phyloP scores from a whole-genome alignment of 2,113 vertebrate species.

The Leptobrachium ailaonicum region DNA sequence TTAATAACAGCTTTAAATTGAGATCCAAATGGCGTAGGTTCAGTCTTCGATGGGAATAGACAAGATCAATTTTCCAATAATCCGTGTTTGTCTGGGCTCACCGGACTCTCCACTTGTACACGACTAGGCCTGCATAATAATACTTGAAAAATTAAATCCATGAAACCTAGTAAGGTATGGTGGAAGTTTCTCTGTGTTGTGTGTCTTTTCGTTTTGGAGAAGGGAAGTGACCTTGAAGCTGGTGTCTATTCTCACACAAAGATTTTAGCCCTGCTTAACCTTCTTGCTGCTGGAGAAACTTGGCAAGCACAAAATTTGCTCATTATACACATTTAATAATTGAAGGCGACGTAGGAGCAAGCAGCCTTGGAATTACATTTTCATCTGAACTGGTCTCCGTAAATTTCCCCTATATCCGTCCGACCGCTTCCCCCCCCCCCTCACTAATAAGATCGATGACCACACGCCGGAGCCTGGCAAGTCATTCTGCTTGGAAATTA shows the following conservation, averaged over 20 bases:
- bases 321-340: background rate
- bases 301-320: background rate
- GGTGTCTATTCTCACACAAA: background rate
- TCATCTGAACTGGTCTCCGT: constrained; percentile 63
- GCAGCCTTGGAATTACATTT: constrained; percentile 64
- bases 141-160: too few species aligned
- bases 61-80: too few species aligned
- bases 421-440: constrained; percentile 57
- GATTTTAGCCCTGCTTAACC: constrained; percentile 18
- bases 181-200: too few species aligned
- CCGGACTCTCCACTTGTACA: too few species aligned
- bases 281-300: constrained; percentile 23
- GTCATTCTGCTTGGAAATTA: constrained; percentile 67
- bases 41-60: too few species aligned
- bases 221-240: background rate
- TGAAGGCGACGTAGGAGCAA: constrained; percentile 14
- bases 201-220: background rate
- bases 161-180: too few species aligned
- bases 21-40: too few species aligned
- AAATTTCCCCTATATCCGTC: constrained; percentile 57
- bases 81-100: too few species aligned
- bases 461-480: constrained; percentile 56
- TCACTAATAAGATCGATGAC: constrained; percentile 65
- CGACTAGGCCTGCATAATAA: too few species aligned
- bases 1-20: too few species aligned